phyloP scores from a whole-genome alignment of 2,113 vertebrate genomes.

The Alexandromys fortis region DNA sequence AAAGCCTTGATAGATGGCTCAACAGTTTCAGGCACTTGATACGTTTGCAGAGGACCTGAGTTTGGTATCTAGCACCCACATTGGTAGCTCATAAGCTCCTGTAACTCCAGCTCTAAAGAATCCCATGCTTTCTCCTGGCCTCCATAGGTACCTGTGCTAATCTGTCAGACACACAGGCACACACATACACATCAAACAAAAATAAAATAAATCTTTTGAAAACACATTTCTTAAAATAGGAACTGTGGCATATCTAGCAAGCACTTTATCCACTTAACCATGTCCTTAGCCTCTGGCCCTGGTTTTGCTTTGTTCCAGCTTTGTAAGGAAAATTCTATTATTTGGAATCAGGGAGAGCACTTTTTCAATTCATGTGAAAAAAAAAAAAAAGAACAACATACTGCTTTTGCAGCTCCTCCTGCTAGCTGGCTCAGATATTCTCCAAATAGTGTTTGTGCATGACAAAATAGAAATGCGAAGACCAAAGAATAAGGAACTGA shows the following conservation, averaged over 20 bases:
- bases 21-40: not conserved
- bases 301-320: not conserved
- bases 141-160: not conserved
- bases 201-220: not conserved
- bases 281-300: not conserved
- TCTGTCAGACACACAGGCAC: not conserved
- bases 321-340: conserved; percentile 88
- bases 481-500: conserved; percentile 67
- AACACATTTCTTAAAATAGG: not conserved
- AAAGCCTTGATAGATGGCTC: conserved; percentile 36
- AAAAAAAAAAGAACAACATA: conserved; percentile 86
- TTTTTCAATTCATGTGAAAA: conserved; percentile 92
- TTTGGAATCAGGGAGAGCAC: conserved; percentile 91
- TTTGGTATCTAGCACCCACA: not conserved
- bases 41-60: not conserved
- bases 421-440: conserved; percentile 90
- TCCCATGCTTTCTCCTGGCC: too few species aligned
- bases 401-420: conserved; percentile 91
- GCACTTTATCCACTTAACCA: not conserved
- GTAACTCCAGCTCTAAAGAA: not conserved
- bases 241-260: not conserved
- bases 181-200: not conserved
- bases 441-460: conserved; percentile 89
- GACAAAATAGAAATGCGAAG: conserved; percentile 77
- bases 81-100: not conserved